Percentiles rank a stretch among this genome's conserved stretches.
Conservation (phyloP, 2,888 invertebrate species). For the Drosophila engyochracea region DNA sequence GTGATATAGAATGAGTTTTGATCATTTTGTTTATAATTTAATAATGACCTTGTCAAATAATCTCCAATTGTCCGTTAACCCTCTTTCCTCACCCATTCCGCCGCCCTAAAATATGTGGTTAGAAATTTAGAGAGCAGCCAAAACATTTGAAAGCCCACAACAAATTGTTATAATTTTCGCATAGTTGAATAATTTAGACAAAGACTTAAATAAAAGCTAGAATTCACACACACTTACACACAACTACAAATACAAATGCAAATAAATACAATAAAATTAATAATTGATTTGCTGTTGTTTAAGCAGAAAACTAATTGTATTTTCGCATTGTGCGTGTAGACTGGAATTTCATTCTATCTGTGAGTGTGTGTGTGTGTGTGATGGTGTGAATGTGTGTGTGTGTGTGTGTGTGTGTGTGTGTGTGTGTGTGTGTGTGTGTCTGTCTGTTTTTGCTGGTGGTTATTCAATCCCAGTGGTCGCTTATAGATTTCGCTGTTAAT, state of each 20-base stretch:
- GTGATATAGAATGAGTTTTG: neutral
- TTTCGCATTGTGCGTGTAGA: slow-evolving; percentile 38
- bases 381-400: neutral
- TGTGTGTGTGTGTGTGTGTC: neutral
- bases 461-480: slow-evolving; percentile 10
- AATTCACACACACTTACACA: slow-evolving; percentile 26
- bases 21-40: slow-evolving; percentile 32
- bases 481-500: slow-evolving; percentile 44
- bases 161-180: slow-evolving; percentile 33
- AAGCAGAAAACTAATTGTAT: slow-evolving; percentile 65
- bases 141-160: slow-evolving; percentile 19
- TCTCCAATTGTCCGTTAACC: slow-evolving; percentile 27
- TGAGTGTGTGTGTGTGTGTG: slow-evolving; percentile 5
- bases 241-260: neutral
- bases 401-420: neutral
- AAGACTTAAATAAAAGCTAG: slow-evolving; percentile 58
- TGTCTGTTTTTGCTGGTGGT: slow-evolving; percentile 21
- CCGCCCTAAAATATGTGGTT: neutral
- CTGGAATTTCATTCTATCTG: neutral
- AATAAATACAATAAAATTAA: slow-evolving; percentile 54
- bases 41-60: slow-evolving; percentile 55
- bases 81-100: neutral
- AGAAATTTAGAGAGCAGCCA: slow-evolving; percentile 5
- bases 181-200: slow-evolving; percentile 60
- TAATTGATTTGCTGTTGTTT: slow-evolving; percentile 71